phyloP scores from a whole-genome alignment of 2,797 vertebrate genomes.

The Eupleurogrammus muticus region DNA sequence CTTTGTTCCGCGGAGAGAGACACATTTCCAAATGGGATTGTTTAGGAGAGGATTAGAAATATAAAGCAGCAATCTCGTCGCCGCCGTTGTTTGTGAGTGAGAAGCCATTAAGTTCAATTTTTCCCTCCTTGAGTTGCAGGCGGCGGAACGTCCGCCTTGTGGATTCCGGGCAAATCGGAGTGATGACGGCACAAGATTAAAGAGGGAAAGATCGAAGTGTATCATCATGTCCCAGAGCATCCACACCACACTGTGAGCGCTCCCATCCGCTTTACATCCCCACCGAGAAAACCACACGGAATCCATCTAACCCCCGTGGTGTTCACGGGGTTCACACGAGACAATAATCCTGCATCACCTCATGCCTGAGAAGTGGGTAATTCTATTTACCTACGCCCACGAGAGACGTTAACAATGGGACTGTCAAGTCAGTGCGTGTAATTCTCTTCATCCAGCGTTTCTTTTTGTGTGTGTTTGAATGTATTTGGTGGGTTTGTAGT shows the following conservation, averaged over 20 bases:
- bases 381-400: constrained; percentile 39
- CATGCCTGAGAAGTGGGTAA: constrained; percentile 34
- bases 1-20: constrained; percentile 35
- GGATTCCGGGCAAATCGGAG: constrained; percentile 61
- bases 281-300: constrained; percentile 61
- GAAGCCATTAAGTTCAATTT: constrained; percentile 44
- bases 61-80: constrained; percentile 55
- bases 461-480: constrained; percentile 12
- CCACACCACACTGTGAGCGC: constrained; percentile 64
- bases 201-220: constrained; percentile 62
- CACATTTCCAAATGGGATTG: constrained; percentile 50
- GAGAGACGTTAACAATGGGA: constrained; percentile 22
- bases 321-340: constrained; percentile 50
- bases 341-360: constrained; percentile 67
- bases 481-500: not conserved
- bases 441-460: not conserved
- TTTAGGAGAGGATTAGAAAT: constrained; percentile 69
- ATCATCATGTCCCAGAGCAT: constrained; percentile 63
- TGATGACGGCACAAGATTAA: constrained; percentile 35
- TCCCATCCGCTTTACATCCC: constrained; percentile 53
- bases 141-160: constrained; percentile 51
- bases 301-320: constrained; percentile 60
- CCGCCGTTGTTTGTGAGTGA: constrained; percentile 55
- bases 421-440: not conserved
- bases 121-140: constrained; percentile 10